Base-by-base conservation (phyloP, 2,113 vertebrate genomes). In the Sakesphorus luctuosus region DNA sequence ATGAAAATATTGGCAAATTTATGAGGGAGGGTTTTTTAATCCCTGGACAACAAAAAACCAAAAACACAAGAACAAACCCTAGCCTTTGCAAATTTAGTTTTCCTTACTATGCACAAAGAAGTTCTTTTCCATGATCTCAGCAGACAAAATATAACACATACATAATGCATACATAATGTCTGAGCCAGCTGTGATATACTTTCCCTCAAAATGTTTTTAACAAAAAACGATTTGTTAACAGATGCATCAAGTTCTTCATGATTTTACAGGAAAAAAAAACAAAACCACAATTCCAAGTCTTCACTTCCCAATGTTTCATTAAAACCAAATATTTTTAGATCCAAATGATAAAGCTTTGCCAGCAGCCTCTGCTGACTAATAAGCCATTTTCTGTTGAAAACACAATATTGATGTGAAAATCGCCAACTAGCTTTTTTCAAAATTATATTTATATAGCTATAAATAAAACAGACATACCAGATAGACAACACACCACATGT, bases 401-500 rank as follows among this genome's bases (percentile, higher is more conserved):
- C 50, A 92, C 75, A 94, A 92, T 84, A 89, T 82, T 96, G 94
- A 94, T 87, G 93, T 89, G 84, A 94, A 93, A 95, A 92, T 87
- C 5, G 7, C 77, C 86, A 94, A 53, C 79, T 31, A 84, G 89
- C n/a, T 74, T 4, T 79, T 61, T 68, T 43, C 62, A 53, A 49
- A 47, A 21, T 84, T 50, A 11, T 95, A 96, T 96, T 96, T 94
- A 92, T 55, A 58, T 7, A 95, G 90, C 75, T 94, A 93, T 95
- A 97, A 97, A 97, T 95, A 95, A 92, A 95, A 86, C 47, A 93
- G 96, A 94, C 92, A 92, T 90, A 86, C 79, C 94, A 92, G 75
- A 93, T 80, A 95, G 86, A 90, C 90, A 96, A 88, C 75, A 94
- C 58, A 89, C 84, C 91, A 95, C 91, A 93, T 94, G 93, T 91